phyloP scores from a whole-genome alignment of 1,140 invertebrate species.

The Hermetia illucens region DNA sequence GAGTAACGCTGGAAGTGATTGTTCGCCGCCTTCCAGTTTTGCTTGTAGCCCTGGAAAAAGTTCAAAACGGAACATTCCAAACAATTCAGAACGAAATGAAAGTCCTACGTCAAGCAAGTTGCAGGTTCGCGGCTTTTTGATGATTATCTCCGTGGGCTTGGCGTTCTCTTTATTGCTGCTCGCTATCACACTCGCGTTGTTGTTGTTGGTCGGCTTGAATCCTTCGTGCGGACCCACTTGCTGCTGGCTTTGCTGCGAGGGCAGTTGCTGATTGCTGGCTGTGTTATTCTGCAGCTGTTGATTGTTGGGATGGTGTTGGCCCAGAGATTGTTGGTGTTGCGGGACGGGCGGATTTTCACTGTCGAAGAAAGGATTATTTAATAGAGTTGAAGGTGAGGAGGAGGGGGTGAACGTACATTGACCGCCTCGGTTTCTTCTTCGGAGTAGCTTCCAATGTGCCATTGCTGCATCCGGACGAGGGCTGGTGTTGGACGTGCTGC shows the following conservation, averaged over 20 bases:
- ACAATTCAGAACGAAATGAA: not conserved
- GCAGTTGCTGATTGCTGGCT: no score
- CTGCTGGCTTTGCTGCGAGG: no score
- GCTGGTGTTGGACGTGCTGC: constrained; percentile 7
- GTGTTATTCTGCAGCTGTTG: not conserved
- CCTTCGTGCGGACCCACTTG: no score
- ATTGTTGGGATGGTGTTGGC: not conserved
- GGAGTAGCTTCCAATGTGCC: constrained; percentile 19
- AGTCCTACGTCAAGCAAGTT: constrained; percentile 22
- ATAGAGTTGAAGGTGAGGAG: no score
- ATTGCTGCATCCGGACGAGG: constrained; percentile 12
- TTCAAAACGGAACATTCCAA: not conserved
- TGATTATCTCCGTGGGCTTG: constrained; percentile 24
- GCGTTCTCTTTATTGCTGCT: constrained; percentile 25
- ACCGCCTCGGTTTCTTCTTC: constrained; percentile 37
- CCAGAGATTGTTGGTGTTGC: not conserved
- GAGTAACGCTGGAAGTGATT: constrained; percentile 75
- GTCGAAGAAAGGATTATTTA: not conserved
- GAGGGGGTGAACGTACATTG: constrained; percentile 25
- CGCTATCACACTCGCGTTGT: not conserved
- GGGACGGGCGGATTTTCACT: not conserved
- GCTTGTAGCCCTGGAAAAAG: constrained; percentile 22
- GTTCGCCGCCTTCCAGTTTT: constrained; percentile 43
- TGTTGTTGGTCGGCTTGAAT: not conserved
- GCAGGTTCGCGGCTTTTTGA: constrained; percentile 23